Conservation (phyloP, 1,140 invertebrate genomes). For the Agrypnia vestita region DNA sequence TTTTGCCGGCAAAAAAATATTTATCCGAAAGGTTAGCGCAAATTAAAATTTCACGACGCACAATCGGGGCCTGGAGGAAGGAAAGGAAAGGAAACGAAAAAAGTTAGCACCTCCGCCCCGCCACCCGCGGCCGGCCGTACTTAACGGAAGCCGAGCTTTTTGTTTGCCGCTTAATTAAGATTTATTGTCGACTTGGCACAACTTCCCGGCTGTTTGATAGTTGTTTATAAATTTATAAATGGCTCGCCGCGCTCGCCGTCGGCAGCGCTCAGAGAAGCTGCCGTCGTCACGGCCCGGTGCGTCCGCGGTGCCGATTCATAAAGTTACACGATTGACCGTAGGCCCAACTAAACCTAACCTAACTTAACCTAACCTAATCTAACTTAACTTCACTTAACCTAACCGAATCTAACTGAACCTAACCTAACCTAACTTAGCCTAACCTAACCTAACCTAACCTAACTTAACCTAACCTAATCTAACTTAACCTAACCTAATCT, state of each 20-base stretch:
- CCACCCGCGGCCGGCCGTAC: conserved; percentile 16
- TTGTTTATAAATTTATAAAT: conserved; percentile 54
- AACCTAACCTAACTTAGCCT: too few relatives aligned
- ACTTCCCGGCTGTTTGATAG: conserved; percentile 49
- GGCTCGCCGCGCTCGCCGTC: conserved; percentile 1
- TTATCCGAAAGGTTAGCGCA: conserved; percentile 41
- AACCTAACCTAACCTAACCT: too few relatives aligned
- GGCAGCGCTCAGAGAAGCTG: background rate
- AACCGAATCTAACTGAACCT: too few relatives aligned
- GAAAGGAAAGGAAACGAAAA: background rate
- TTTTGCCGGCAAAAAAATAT: conserved; percentile 33
- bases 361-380: too few relatives aligned
- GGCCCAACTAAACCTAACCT: too few relatives aligned
- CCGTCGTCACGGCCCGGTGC: conserved; percentile 27
- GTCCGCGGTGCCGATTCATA: background rate
- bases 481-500: too few relatives aligned
- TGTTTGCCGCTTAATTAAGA: conserved; percentile 54
- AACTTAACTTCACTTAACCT: too few relatives aligned
- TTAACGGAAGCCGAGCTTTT: conserved; percentile 47
- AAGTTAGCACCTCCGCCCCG: background rate
- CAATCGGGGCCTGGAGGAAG: conserved; percentile 20
- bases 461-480: too few relatives aligned
- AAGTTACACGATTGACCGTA: background rate
- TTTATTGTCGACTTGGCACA: conserved; percentile 48
- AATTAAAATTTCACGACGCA: conserved; percentile 35